Conservation (phyloP, 2,888 invertebrate genomes). For the Hirtodrosophila duncani region DNA sequence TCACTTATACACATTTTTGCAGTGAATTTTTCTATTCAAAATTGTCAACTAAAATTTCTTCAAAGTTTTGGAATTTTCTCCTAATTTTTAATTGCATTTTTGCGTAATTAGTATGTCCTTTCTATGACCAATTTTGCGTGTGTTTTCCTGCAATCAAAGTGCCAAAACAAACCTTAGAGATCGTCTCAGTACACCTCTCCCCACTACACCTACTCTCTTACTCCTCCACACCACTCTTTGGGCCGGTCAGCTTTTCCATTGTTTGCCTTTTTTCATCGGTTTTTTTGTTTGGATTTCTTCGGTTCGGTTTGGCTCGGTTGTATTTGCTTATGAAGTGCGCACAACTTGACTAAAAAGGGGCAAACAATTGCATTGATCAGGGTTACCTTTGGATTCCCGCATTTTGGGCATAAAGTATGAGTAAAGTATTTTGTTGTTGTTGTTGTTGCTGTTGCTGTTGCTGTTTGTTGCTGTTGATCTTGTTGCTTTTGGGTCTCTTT, state of each 20-base stretch:
- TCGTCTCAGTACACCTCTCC: not conserved
- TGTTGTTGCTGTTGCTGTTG: constrained; percentile 3
- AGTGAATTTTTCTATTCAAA: no score
- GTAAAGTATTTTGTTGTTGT: constrained; percentile 61
- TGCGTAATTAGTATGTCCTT: not conserved
- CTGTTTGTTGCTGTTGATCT: constrained; percentile 26
- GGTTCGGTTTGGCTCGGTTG: constrained; percentile 50
- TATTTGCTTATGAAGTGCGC: constrained; percentile 73
- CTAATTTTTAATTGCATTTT: not conserved
- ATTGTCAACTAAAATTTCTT: no score
- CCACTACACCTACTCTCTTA: constrained; percentile 3
- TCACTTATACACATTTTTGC: no score
- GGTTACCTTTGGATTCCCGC: constrained; percentile 35
- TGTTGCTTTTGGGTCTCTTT: constrained; percentile 30
- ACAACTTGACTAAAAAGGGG: constrained; percentile 75
- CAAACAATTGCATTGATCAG: constrained; percentile 75
- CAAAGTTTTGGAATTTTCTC: constrained; percentile 19
- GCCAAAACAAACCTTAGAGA: constrained; percentile 34
- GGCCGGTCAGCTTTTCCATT: constrained; percentile 47
- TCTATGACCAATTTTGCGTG: constrained; percentile 17
- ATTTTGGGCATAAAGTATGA: constrained; percentile 72
- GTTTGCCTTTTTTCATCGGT: constrained; percentile 65
- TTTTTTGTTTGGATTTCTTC: constrained; percentile 15
- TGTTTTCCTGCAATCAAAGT: constrained; percentile 66
- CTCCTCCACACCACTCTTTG: constrained; percentile 8